These are phyloP conservation scores for Tinamus major DNA, from an alignment of 2,797 vertebrate species.

Conservation along the genomic window DNA sequence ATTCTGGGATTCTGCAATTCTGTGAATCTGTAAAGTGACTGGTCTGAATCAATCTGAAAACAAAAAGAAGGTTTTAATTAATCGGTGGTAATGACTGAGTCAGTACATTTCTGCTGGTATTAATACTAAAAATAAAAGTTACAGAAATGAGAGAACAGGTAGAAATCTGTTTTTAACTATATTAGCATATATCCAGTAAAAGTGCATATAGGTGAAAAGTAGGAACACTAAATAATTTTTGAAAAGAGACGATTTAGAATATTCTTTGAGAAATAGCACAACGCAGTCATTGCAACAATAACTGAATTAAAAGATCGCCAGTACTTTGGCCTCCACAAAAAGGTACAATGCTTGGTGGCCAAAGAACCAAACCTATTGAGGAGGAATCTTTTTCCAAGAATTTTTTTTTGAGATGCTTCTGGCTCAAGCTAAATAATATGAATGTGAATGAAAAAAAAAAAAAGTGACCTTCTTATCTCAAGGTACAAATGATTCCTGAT, in stretches of 20 bases:
- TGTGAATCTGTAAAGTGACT: too few species aligned
- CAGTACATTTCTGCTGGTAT: not conserved
- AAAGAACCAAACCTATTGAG: not conserved
- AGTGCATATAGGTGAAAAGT: not conserved
- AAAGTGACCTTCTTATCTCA: not conserved
- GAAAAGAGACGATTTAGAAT: not conserved
- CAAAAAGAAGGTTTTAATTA: not conserved
- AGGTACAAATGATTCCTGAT: not conserved
- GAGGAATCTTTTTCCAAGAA: not conserved
- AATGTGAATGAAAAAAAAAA: not conserved
- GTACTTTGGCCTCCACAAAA: not conserved
- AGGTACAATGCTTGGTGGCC: too few species aligned
- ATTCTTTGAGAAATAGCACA: not conserved
- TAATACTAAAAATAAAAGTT: not conserved
- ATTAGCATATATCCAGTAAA: not conserved
- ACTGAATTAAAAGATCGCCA: not conserved
- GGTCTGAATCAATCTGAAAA: not conserved
- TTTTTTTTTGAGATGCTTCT: not conserved
- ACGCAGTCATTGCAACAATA: not conserved
- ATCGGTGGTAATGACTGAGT: not conserved
- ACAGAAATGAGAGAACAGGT: not conserved
- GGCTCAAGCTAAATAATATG: not conserved
- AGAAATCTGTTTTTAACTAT: not conserved
- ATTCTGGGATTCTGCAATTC: too few species aligned
- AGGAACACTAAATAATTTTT: not conserved